Evolutionary conservation across 2,797 vertebrate genomes (phyloP).

Genomic region (Scleropages formosus): DNA sequence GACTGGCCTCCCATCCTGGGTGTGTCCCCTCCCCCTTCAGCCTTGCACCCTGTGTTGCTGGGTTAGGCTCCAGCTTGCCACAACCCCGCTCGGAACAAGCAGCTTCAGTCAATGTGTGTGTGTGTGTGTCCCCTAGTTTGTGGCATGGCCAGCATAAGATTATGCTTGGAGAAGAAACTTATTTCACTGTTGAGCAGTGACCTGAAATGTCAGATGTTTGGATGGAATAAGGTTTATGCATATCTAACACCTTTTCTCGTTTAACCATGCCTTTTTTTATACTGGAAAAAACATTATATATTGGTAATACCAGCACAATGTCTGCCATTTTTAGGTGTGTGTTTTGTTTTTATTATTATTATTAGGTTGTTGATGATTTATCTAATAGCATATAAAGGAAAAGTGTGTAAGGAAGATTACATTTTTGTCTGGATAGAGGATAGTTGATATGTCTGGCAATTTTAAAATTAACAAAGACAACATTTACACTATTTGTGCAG

Average conservation of each 20-base stretch:
- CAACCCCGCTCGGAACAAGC: no score
- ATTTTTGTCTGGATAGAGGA: background rate
- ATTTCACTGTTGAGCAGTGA: constrained; percentile 12
- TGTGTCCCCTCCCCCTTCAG: no score
- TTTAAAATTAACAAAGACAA: background rate
- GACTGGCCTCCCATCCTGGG: no score
- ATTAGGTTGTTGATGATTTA: background rate
- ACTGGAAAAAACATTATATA: background rate
- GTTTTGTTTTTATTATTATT: no score
- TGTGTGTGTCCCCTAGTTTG: no score
- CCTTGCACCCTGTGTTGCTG: no score
- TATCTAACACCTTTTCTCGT: background rate
- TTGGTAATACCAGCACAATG: no score
- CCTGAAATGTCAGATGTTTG: constrained; percentile 17
- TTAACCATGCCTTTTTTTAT: background rate
- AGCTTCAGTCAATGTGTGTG: no score
- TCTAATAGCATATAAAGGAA: background rate
- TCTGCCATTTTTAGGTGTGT: no score
- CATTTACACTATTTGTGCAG: background rate
- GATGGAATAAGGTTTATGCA: background rate
- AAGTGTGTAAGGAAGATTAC: background rate
- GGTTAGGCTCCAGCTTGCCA: no score
- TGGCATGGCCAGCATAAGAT: constrained; percentile 3
- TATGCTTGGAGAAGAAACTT: background rate
- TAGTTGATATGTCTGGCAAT: background rate